Base-by-base conservation (phyloP, 2,113 vertebrate genomes). In the Rhinogobius similis region DNA sequence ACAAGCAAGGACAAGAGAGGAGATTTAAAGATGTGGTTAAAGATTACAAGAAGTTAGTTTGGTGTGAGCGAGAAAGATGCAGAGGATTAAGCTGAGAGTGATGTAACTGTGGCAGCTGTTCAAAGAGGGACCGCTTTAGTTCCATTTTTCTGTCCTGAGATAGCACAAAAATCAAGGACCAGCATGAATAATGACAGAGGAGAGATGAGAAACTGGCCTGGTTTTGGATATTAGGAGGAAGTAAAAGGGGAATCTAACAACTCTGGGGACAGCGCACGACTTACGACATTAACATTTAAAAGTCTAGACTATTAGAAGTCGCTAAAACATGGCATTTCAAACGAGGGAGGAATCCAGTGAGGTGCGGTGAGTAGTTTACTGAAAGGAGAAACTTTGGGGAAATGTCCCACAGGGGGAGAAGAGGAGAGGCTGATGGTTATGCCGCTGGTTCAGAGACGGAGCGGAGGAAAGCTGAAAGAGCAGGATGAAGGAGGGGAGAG, bases 61-160 rank as follows among this genome's bases (percentile, higher is more conserved):
- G 46, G 12, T 12, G 52, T 13, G 23, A 55, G 52, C 0, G 52
- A 6, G 50, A 21, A 20, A n/a, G n/a, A 52, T 23, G 50, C 21
- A 3, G 46, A 48, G 52, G 23, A 26, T 55, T 26, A 55, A 27
- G 27, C 26, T 9, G 26, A 59, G 27, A 9, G 58, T 36, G 27
- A 61, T 10, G 29, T 38, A 29, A 36, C 16, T 8, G 32, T 61
- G 27, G 29, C 58, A 61, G 58, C 58, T 61, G 58, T n/a, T 36
- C 18, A n/a, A 21, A 61, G 58, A n/a, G 58, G 27, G 18, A 10
- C 58, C 9, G 58, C 58, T 36, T 61, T 61, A 61, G 58, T 61
- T 36, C 58, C 58, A 61, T 20, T 61, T 36, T 38, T n/a, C 16
- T 38, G 29, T 61, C 58, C 58, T 36, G 58, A 36, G 58, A 61